Base-by-base conservation (phyloP, 2,888 invertebrate species). In the Strigamia crassipes region DNA sequence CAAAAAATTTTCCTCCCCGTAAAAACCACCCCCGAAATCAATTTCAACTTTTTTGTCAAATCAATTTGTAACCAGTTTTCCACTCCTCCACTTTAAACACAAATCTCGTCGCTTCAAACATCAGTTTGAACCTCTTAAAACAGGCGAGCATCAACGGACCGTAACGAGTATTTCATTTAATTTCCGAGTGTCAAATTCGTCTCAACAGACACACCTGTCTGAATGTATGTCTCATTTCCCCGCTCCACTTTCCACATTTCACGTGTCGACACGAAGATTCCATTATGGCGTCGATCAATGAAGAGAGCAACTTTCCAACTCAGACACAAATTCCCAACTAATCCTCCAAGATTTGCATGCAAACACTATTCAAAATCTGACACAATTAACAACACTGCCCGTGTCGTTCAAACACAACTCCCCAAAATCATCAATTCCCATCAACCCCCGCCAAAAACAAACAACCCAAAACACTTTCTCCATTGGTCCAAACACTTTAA, bases 251-350 rank as follows among this genome's bases (percentile, higher is more conserved):
- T n/a, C 13, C 51, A 51, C n/a, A n/a, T 51, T 51, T 51, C 66
- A 31, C 66, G 27, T 66, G 66, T 66, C 66, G 66, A 66, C 66
- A 66, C 66, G 66, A 66, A 66, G 66, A 66, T 66, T 66, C 66
- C 66, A 66, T 66, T 66, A 66, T 66, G 66, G 66, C 66, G 66
- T 66, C 66, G 66, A 66, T 66, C 66, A 66, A 66, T 66, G 66
- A 66, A 23, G 31, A 66, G 66, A 66, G 27, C 66, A 66, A 66
- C 13, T 66, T 66, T 23, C 51, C 12, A 18, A 51, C 51, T 4
- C n/a, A 51, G 66, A 13, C 23, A 66, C 66, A 66, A 66, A 66
- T 66, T 66, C 66, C 66, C 31, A 66, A 66, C 66, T 66, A 66
- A 66, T 66, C 66, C 66, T 66, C 31, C 9, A 18, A 66, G 66